Evolutionary conservation across 2,113 vertebrate genomes (phyloP).

Genomic region (Acrocephalus arundinaceus): DNA sequence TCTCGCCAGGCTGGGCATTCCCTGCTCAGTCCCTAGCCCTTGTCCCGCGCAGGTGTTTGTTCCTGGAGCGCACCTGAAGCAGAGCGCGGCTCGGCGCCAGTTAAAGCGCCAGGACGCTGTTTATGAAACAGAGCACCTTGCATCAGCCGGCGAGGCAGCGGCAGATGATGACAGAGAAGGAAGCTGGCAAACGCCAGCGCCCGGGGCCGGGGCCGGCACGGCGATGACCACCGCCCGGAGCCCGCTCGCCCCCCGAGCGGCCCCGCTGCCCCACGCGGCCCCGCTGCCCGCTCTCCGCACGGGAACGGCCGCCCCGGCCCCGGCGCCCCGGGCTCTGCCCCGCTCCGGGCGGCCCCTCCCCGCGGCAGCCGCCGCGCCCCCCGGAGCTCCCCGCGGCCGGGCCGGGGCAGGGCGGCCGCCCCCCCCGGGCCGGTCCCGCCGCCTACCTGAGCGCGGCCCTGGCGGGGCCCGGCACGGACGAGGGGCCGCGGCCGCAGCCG

Average conservation of each 20-base stretch:
- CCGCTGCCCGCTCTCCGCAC: neutral
- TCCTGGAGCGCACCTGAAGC: accelerated
- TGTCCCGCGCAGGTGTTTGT: accelerated
- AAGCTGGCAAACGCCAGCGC: neutral
- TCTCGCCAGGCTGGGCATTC: neutral
- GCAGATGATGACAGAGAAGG: neutral
- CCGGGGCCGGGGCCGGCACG: neutral
- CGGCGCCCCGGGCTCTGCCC: too few species aligned
- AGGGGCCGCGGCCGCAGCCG: too few species aligned
- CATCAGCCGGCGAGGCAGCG: neutral
- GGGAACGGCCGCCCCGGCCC: neutral
- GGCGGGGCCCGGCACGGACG: too few species aligned
- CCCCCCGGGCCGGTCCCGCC: too few species aligned
- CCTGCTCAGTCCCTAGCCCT: accelerated
- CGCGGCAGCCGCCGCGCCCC: too few species aligned
- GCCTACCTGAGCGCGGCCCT: too few species aligned
- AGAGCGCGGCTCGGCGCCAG: neutral
- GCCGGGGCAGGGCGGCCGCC: too few species aligned
- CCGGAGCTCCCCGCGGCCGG: too few species aligned
- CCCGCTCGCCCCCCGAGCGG: neutral
- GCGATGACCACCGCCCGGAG: neutral
- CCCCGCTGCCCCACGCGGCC: neutral
- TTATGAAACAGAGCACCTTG: neutral
- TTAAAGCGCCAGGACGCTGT: accelerated
- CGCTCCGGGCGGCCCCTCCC: too few species aligned